phyloP scores from a whole-genome alignment of 2,797 vertebrate species.

The Setipinna tenuifilis region DNA sequence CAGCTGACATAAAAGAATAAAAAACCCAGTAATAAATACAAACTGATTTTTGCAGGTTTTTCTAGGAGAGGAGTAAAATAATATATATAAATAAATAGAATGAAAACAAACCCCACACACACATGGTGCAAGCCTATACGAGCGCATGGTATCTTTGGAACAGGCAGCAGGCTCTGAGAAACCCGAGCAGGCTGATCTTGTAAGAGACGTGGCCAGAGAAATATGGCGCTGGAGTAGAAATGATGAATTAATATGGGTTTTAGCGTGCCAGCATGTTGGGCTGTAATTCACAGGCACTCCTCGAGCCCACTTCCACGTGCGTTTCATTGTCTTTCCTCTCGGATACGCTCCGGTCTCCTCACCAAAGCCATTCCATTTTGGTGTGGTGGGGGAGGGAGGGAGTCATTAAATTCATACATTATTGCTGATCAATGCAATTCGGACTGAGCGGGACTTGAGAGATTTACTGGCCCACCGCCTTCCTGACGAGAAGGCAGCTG shows the following conservation, averaged over 20 bases:
- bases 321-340: conserved; percentile 17
- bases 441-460: conserved; percentile 30
- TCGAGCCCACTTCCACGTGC: neutral
- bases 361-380: neutral
- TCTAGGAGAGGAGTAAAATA: neutral
- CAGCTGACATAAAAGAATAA: neutral
- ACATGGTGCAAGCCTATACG: neutral
- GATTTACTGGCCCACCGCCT: conserved; percentile 52
- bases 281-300: neutral
- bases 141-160: neutral
- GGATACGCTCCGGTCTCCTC: neutral
- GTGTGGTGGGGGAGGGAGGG: neutral
- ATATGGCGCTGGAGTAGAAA: neutral
- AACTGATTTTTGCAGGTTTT: neutral
- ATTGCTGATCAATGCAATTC: conserved; percentile 19
- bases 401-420: conserved; percentile 20
- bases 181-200: neutral
- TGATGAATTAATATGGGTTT: conserved; percentile 12
- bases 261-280: neutral
- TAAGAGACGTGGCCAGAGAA: neutral
- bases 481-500: conserved; percentile 61
- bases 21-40: conserved; percentile 14
- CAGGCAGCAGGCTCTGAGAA: neutral
- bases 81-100: neutral
- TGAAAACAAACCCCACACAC: too few relatives aligned